phyloP scores from a whole-genome alignment of 2,888 invertebrate species.

The Mellilla xanthometata region DNA sequence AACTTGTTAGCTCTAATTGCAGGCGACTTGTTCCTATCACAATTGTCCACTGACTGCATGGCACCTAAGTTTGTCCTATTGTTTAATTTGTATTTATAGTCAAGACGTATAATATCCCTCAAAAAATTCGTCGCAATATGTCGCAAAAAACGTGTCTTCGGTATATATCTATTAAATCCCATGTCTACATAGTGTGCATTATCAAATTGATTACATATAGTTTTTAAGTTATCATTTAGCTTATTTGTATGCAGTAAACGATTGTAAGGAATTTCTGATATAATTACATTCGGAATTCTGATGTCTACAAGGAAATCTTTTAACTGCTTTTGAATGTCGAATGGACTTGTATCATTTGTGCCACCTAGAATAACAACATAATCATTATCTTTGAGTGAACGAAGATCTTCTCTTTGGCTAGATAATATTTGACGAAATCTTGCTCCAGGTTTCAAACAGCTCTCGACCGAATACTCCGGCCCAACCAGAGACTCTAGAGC shows the following conservation, averaged over 20 bases:
- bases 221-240: not conserved
- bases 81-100: not conserved
- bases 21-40: too few relatives aligned
- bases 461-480: not conserved
- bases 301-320: not conserved
- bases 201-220: not conserved
- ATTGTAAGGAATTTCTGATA: not conserved
- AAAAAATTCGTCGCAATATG: not conserved
- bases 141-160: not conserved
- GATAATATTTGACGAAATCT: not conserved
- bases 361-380: not conserved
- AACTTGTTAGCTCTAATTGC: too few relatives aligned
- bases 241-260: not conserved
- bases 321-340: not conserved
- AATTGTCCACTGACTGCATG: too few relatives aligned
- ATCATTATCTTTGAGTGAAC: not conserved
- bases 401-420: not conserved
- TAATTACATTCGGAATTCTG: not conserved
- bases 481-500: not conserved
- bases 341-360: not conserved
- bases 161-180: too few relatives aligned
- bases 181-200: not conserved
- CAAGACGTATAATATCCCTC: slow-evolving; percentile 1
- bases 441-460: not conserved
- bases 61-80: not conserved